A percentile compares a stretch with the other conserved stretches of the same genome.
phyloP scores from a whole-genome alignment of 2,888 invertebrate species.

The Orgyia antiqua region DNA sequence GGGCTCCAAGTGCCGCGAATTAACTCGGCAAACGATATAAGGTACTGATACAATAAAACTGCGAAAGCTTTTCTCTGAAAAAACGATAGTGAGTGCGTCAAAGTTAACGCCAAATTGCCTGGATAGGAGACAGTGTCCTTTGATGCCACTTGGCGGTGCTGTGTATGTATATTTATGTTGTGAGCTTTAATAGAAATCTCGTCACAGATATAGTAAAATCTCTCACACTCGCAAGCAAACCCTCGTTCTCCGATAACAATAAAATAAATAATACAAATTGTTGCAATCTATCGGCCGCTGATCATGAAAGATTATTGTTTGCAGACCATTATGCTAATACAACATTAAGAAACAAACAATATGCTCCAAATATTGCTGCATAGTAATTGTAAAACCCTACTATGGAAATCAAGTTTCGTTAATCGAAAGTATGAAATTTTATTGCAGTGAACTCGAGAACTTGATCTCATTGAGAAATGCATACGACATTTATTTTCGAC shows the following conservation, averaged over 20 bases:
- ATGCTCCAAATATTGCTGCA: conserved; percentile 24
- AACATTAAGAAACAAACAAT: conserved; percentile 34
- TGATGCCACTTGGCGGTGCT: too few relatives aligned
- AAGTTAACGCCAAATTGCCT: too few relatives aligned
- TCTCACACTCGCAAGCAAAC: too few relatives aligned
- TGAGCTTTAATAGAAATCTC: too few relatives aligned
- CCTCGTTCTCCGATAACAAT: too few relatives aligned
- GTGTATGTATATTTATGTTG: too few relatives aligned
- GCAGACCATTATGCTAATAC: conserved; percentile 32
- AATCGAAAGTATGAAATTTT: conserved; percentile 27
- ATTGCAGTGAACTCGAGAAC: conserved; percentile 17
- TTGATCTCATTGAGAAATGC: conserved; percentile 22
- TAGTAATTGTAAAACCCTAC: conserved; percentile 27
- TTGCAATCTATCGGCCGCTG: conserved; percentile 7
- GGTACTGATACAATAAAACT: too few relatives aligned
- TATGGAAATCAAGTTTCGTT: conserved; percentile 27
- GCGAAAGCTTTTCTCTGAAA: too few relatives aligned
- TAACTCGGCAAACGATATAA: too few relatives aligned
- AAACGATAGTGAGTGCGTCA: conserved; percentile 14
- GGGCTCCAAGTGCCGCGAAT: too few relatives aligned
- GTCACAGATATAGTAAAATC: too few relatives aligned
- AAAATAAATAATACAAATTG: conserved; percentile 8
- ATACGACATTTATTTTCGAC: conserved; percentile 16
- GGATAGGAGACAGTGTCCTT: too few relatives aligned
- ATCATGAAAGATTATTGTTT: conserved; percentile 28